These are phyloP conservation scores for Tanaodytes sp. DNA, from an alignment of 2,888 invertebrate species.

Conservation along the genomic window DNA sequence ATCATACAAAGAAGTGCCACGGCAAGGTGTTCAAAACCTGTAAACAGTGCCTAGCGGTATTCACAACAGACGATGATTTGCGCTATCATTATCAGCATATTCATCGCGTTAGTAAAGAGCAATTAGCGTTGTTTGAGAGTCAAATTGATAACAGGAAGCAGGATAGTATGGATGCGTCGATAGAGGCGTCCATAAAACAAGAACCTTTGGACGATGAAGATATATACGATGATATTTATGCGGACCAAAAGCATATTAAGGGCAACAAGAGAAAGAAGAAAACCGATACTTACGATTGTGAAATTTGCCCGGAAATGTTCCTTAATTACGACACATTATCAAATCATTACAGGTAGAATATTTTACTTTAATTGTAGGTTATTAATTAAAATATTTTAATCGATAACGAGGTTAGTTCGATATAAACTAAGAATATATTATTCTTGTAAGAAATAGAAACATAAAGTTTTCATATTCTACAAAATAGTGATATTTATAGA, in stretches of 20 bases:
- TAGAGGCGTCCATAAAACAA: slow-evolving; percentile 65
- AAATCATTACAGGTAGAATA: slow-evolving; percentile 63
- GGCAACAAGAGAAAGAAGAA: slow-evolving; percentile 64
- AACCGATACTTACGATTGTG: slow-evolving; percentile 67
- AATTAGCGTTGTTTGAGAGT: slow-evolving; percentile 66
- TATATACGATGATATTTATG: slow-evolving; percentile 61
- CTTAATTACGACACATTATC: slow-evolving; percentile 65
- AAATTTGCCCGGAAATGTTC: slow-evolving; percentile 70
- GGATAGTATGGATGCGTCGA: slow-evolving; percentile 41
- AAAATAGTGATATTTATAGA: too few species aligned
- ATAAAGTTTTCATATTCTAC: too few species aligned
- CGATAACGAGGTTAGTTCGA: too few species aligned
- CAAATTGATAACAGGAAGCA: slow-evolving; percentile 61
- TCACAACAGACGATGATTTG: slow-evolving; percentile 74
- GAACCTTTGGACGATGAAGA: slow-evolving; percentile 69
- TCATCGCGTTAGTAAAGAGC: slow-evolving; percentile 71
- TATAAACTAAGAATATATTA: not conserved
- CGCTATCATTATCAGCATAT: slow-evolving; percentile 73
- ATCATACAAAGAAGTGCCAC: slow-evolving; percentile 77
- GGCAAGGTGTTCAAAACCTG: slow-evolving; percentile 76
- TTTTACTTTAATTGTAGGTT: too few species aligned
- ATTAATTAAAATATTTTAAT: too few species aligned
- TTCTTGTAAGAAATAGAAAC: too few species aligned
- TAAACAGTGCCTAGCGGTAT: slow-evolving; percentile 77
- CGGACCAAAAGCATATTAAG: slow-evolving; percentile 52